Evolutionary conservation across 2,888 invertebrate species (phyloP), one percentile per base, ranked within the genome.

Genomic region (Chloroclystis v-ata): DNA sequence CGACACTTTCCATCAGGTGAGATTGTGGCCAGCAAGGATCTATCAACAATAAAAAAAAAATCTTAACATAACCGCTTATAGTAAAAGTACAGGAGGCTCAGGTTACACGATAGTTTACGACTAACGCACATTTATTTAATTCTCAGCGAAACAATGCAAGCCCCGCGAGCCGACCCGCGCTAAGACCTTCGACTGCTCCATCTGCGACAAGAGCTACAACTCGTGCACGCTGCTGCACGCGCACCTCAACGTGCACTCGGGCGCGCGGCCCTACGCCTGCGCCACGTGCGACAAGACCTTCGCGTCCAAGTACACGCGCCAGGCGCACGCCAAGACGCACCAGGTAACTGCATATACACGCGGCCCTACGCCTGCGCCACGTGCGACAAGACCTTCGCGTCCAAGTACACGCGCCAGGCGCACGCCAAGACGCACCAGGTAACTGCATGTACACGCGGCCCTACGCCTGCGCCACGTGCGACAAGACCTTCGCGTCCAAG

Each of bases 301-400:
- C 77, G 92, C 94, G 0, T 93, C 93, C 8, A 95, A 94, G 63
- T 95, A 95, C 64, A 94, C 94, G 0, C 90, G 91, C 54, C 92
- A 92, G 56, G 91, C 94, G 0, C 95, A 95, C 59, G 81, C 92
- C 47, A 95, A 94, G 75, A 95, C 92, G 0, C 95, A 32, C 13
- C 32, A 26, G 9, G 26, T 26, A 8, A 26, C 2, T 29, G 6
- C 24, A n/a, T n/a, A n/a, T n/a, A n/a, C n/a, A n/a, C n/a, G n/a
- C n/a, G n/a, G n/a, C n/a, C n/a, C n/a, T n/a, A n/a, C n/a, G n/a
- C n/a, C n/a, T n/a, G n/a, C n/a, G n/a, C n/a, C n/a, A n/a, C n/a
- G n/a, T n/a, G n/a, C n/a, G n/a, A n/a, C n/a, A n/a, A n/a, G n/a
- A n/a, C n/a, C n/a, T n/a, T n/a, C n/a, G 26, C 94, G 0, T 93